Conservation (phyloP, 2,113 vertebrate genomes). For the Elgaria multicarinata region DNA sequence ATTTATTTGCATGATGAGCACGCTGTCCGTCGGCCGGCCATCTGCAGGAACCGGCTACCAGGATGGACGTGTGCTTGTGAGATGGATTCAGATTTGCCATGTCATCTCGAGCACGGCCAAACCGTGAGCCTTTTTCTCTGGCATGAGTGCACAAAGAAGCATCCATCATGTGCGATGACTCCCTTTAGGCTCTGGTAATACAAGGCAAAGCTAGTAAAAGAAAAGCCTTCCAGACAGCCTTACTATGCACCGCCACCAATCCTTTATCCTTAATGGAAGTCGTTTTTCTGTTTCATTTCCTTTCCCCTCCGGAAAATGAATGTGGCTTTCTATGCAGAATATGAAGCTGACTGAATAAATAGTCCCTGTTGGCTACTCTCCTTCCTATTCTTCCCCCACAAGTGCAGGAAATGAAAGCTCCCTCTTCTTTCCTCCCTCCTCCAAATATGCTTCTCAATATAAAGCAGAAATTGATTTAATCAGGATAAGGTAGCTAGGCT, state of each 20-base stretch:
- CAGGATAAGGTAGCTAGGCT: not conserved
- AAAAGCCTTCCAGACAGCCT: constrained; percentile 58
- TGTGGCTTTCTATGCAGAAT: constrained; percentile 67
- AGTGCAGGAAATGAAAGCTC: constrained; percentile 7
- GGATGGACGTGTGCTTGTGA: no score
- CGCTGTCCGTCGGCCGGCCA: no score
- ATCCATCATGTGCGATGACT: fast-evolving
- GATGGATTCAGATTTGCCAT: not conserved
- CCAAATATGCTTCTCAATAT: not conserved
- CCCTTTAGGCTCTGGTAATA: fast-evolving
- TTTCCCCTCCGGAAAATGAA: constrained; percentile 63
- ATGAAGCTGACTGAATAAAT: constrained; percentile 47
- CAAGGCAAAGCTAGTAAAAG: not conserved
- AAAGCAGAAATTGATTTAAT: not conserved
- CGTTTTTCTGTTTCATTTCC: constrained; percentile 75
- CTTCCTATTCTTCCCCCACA: not conserved
- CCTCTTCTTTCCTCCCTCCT: not conserved
- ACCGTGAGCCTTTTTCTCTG: fast-evolving
- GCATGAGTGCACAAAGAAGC: not conserved
- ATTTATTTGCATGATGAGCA: not conserved
- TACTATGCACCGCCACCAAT: constrained; percentile 1
- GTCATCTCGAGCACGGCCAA: fast-evolving
- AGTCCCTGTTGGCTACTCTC: constrained; percentile 29
- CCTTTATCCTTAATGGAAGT: constrained; percentile 67
- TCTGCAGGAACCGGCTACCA: not conserved